Conservation (phyloP, 2,888 invertebrate genomes). For the Podabrus alpinus region DNA sequence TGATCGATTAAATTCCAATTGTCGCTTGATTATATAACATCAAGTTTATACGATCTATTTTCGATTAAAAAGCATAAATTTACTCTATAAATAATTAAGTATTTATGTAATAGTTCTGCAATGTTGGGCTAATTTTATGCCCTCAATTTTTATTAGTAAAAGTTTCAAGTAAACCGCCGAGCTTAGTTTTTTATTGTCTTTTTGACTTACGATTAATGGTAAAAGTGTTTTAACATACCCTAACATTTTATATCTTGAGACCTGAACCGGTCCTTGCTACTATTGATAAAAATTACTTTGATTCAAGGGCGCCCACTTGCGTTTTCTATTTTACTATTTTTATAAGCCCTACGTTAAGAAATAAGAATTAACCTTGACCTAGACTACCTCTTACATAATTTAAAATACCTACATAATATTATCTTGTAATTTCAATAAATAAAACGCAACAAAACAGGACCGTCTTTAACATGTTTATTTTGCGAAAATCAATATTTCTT, state of each 20-base stretch:
- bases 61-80: neutral
- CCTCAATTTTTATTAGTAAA: conserved; percentile 17
- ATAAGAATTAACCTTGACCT: conserved; percentile 1
- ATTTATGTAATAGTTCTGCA: conserved; percentile 12
- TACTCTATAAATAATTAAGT: conserved; percentile 10
- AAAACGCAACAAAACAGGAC: neutral
- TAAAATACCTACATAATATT: neutral
- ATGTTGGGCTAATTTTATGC: conserved; percentile 17
- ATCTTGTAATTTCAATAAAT: neutral
- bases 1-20: neutral
- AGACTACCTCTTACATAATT: neutral
- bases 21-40: neutral
- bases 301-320: conserved; percentile 2
- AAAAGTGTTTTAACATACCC: neutral
- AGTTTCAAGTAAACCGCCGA: conserved; percentile 7
- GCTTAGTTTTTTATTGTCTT: neutral
- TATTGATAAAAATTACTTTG: neutral
- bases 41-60: neutral
- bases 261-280: neutral
- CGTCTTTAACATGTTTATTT: neutral
- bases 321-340: conserved; percentile 2
- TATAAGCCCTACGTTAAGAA: neutral
- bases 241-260: neutral
- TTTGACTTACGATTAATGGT: neutral
- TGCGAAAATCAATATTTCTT: neutral